Base-by-base conservation (phyloP, 2,888 invertebrate species). In the Tipula lateralis region DNA sequence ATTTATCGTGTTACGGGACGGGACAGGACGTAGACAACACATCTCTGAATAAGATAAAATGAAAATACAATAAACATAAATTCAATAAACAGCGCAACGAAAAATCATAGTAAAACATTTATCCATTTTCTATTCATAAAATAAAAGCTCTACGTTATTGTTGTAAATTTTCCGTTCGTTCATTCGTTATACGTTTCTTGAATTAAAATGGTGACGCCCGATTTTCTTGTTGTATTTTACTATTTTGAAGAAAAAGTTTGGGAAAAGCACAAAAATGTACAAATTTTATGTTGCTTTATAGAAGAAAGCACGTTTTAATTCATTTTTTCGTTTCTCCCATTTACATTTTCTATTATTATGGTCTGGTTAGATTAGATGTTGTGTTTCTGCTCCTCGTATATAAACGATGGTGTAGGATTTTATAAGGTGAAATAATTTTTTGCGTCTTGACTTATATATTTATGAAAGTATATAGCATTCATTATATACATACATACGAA, bases 101-200 rank as follows among this genome's bases (percentile, higher is more conserved):
- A 66, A 66, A 66, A 24, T 66, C 66, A 66, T 66, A 66, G 66
- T 66, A 66, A 66, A 66, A 66, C 66, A 66, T 66, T 66, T 66
- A 66, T 66, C 66, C 66, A 66, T 66, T 66, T 66, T 66, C 24
- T 24, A 66, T 66, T 66, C 66, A 66, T 66, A 66, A 66, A 66
- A 66, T 66, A 66, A 24, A 66, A 19, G 66, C 66, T 66, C 24
- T 66, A 66, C 66, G 16, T 2, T 16, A 12, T 50, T 50, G 5
- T 50, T 50, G 44, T 50, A 50, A 50, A 50, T 16, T 16, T 50
- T n/a, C 12, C 44, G 66, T 66, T 66, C 66, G 66, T 66, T 66
- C 66, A 24, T 66, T 66, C 66, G n/a, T 66, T 66, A 44, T 44
- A 50, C 1, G 24, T 66, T 66, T 66, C 24, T 66, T 66, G 66